These are phyloP conservation scores for Gasterosteus aculeatus DNA, from an alignment of 2,113 vertebrate genomes.

Conservation along the genomic window DNA sequence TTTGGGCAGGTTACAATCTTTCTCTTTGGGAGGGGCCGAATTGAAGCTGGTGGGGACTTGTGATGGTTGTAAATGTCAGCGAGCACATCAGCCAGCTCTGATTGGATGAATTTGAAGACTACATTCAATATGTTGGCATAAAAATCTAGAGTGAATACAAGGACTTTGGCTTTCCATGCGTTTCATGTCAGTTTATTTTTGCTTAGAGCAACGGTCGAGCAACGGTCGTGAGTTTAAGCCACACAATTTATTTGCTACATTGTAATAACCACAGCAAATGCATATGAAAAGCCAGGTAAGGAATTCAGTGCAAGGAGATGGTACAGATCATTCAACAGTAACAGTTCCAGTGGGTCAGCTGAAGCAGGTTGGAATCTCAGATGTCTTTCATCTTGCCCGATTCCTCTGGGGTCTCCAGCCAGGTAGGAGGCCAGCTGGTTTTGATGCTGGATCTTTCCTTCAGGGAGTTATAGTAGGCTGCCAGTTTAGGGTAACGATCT, in stretches of 20 bases:
- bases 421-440: slow-evolving; percentile 70
- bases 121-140: too few relatives aligned
- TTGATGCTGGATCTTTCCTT: slow-evolving; percentile 77
- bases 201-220: slow-evolving; percentile 24
- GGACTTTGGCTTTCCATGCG: neutral
- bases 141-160: neutral
- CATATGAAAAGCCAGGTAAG: neutral
- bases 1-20: too few relatives aligned
- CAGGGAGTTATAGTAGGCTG: slow-evolving; percentile 68
- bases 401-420: slow-evolving; percentile 58
- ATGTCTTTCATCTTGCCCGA: slow-evolving; percentile 55
- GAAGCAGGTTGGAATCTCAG: slow-evolving; percentile 33
- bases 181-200: slow-evolving; percentile 44
- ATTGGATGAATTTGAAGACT: too few relatives aligned
- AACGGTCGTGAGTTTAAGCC: neutral
- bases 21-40: too few relatives aligned
- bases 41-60: too few relatives aligned
- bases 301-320: slow-evolving; percentile 22
- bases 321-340: neutral
- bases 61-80: too few relatives aligned
- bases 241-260: neutral
- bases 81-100: too few relatives aligned
- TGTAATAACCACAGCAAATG: neutral
- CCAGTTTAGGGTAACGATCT: slow-evolving; percentile 71
- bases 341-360: neutral